Percentiles rank a stretch among this genome's conserved stretches.
These are phyloP conservation scores for Caenorhabditis drosophilae DNA, from an alignment of 2,888 invertebrate genomes.

Conservation along the genomic window DNA sequence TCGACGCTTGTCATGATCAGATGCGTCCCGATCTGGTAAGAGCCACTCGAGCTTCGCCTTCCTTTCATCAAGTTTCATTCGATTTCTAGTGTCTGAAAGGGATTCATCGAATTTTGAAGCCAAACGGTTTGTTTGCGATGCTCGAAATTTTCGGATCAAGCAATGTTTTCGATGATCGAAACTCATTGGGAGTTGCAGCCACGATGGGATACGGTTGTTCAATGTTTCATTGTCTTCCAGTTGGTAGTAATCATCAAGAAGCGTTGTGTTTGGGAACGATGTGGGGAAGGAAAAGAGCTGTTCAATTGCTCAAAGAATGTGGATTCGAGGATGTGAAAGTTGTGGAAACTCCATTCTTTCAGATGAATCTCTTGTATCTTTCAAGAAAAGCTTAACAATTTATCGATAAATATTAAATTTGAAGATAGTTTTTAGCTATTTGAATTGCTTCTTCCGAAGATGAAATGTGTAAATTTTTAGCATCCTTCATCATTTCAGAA, in stretches of 20 bases:
- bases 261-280: conserved; percentile 53
- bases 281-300: conserved; percentile 53
- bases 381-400: too few species aligned
- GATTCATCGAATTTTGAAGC: conserved; percentile 56
- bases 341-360: conserved; percentile 36
- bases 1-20: conserved; percentile 62
- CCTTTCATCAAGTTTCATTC: too few species aligned
- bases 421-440: background rate
- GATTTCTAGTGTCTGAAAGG: conserved; percentile 55
- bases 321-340: conserved; percentile 49
- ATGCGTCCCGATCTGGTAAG: conserved; percentile 55
- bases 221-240: conserved; percentile 57
- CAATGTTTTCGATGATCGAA: conserved; percentile 19
- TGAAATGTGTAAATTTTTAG: background rate
- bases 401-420: too few species aligned
- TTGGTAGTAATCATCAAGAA: conserved; percentile 49
- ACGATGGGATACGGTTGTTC: conserved; percentile 41
- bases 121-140: conserved; percentile 54
- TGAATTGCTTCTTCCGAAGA: background rate
- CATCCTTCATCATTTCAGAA: background rate
- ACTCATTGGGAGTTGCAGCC: conserved; percentile 10
- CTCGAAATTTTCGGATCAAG: conserved; percentile 50
- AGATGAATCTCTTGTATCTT: conserved; percentile 46
- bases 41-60: too few species aligned
- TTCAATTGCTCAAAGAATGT: conserved; percentile 38